phyloP scores from a whole-genome alignment of 2,888 invertebrate species.

The Nycteola revayana region DNA sequence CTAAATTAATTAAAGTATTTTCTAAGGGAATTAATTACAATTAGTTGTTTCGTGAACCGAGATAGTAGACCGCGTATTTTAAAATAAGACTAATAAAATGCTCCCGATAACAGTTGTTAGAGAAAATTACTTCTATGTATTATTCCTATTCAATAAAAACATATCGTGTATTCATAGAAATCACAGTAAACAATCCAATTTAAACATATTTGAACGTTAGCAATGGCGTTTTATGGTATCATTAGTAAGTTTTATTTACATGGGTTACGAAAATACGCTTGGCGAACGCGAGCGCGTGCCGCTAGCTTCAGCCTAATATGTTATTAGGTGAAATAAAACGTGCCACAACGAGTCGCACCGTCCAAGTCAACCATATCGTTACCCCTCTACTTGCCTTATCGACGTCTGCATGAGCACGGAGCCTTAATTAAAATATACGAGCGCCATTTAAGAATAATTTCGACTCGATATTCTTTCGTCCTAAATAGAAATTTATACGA shows the following conservation, averaged over 20 bases:
- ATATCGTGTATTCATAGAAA: too few relatives aligned
- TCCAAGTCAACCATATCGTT: slow-evolving; percentile 44
- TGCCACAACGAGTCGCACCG: slow-evolving; percentile 44
- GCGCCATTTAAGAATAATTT: slow-evolving; percentile 67
- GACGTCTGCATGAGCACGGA: slow-evolving; percentile 61
- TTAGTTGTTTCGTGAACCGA: too few relatives aligned
- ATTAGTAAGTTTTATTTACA: slow-evolving; percentile 69
- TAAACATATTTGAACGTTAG: slow-evolving; percentile 32
- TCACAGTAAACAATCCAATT: slow-evolving; percentile 14
- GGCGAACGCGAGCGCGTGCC: slow-evolving; percentile 42
- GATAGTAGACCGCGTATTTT: too few relatives aligned
- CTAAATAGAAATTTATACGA: slow-evolving; percentile 58
- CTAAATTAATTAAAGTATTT: too few relatives aligned
- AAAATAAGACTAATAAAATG: too few relatives aligned
- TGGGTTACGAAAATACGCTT: slow-evolving; percentile 50
- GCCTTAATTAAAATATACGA: slow-evolving; percentile 75
- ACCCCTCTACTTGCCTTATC: slow-evolving; percentile 58
- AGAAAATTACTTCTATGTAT: too few relatives aligned
- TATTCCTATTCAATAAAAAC: too few relatives aligned
- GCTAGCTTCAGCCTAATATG: slow-evolving; percentile 60
- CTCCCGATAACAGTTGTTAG: too few relatives aligned
- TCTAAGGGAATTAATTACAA: too few relatives aligned
- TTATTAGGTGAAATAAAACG: slow-evolving; percentile 77
- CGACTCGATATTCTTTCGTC: slow-evolving; percentile 51
- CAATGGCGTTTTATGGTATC: slow-evolving; percentile 52